Evolutionary conservation across 2,797 vertebrate genomes (phyloP), one percentile per base, ranked within the genome.

Genomic region (Tinamus major): DNA sequence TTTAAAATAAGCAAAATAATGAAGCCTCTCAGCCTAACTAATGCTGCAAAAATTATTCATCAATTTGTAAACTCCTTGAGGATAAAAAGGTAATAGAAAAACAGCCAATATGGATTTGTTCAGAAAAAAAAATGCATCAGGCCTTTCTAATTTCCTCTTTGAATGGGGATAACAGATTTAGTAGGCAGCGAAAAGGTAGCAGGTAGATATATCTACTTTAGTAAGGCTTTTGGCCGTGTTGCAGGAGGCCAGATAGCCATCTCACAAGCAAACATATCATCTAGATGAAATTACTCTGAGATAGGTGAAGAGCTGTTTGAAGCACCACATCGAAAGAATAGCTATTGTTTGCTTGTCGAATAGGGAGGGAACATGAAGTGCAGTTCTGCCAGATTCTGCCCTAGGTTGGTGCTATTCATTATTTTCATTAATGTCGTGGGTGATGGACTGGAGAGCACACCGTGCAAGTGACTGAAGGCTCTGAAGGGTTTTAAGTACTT

Each of bases 1-100:
- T 11, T 37, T 65, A 61, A 85, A 93, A 71, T 82, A 33, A 85
- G 84, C 61, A 82, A 85, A 92, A 61, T 82, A n/a, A 85, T 86
- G 64, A 82, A 82, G 5, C 42, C 48, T 90, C 61, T 87, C 78
- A 82, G 46, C 61, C 81, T 89, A 89, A 79, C 75, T 90, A 90
- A 87, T 82, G 61, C 68, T 85, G 21, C 64, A 86, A 81, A 95
- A 94, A 86, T 88, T 58, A 84, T 70, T 76, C 88, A 70, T 93
- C 46, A 21, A n/a, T 95, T 87, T 95, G 42, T 90, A 85, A 93
- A 93, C n/a, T 87, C 31, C 48, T 79, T 67, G 39, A 64, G 13
- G 53, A 63, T 85, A 91, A 75, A 71, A 90, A 87, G 33, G 44
- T 85, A 33, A 35, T 70, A 62, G 44, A 46, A 89, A 58, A 92